Base-by-base conservation (phyloP, 2,797 vertebrate species). In the Phataginus tricuspis region DNA sequence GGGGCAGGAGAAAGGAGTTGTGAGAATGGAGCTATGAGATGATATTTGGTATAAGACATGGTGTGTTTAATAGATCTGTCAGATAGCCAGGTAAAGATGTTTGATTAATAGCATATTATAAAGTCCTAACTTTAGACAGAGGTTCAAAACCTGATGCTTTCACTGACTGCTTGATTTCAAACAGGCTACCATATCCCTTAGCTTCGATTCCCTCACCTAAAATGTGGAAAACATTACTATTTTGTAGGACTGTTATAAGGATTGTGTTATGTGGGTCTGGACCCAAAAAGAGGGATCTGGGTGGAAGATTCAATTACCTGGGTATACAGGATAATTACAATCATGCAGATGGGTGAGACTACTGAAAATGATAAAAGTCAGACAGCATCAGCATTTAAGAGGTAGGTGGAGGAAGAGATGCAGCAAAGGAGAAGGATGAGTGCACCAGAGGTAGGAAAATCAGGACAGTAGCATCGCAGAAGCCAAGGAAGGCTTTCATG, bases 121-220 rank as follows among this genome's bases (percentile, higher is more conserved):
- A 89, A n/a, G 21, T 34, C 12, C 66, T 86, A n/a, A 85, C 55
- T 89, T 85, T 71, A 85, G 23, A 92, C 39, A 78, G 61, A 93
- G 13, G 61, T 84, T 97, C 79, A 91, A 71, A 87, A 90, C 25
- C 23, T 85, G 86, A 66, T 37, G 77, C 39, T 94, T 66, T 16
- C 34, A 75, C 23, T 61, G 51, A 89, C 13, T 39, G 51, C 37
- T 59, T 75, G 18, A 94, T 55, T 66, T 66, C 45, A 87, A 80
- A 91, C 25, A 68, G 51, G 25, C 86, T 61, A 94, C 53, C 42
- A 61, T 29, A 42, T 57, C 14, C 59, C 25, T 86, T 83, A 94
- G 55, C 18, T 66, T 94, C 49, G 82, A 64, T 90, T 82, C 91
- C 91, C 51, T 94, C 37, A 88, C 12, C 18, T 74, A 69, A 86